Evolutionary conservation across 1,140 invertebrate species (phyloP).

Genomic region (Drosophila carrolli): DNA sequence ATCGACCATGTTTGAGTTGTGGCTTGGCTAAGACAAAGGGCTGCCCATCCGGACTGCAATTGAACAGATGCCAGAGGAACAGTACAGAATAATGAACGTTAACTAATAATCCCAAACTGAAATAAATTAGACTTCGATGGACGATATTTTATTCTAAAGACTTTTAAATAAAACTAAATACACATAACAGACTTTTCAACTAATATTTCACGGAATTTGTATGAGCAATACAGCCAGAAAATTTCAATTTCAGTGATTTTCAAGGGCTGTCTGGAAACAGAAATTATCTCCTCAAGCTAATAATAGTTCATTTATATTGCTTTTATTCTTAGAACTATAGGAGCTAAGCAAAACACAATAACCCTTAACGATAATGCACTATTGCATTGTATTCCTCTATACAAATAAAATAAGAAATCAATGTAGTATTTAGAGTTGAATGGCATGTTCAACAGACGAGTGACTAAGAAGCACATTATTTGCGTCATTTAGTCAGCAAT

Average conservation of each 20-base stretch:
- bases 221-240: neutral
- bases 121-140: neutral
- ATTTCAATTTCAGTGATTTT: too few relatives aligned
- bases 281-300: neutral
- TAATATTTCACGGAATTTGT: too few relatives aligned
- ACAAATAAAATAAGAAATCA: neutral
- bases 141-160: too few relatives aligned
- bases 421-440: neutral
- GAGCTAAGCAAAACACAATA: neutral
- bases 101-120: neutral
- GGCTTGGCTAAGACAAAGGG: slow-evolving; percentile 34
- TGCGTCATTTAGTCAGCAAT: slow-evolving; percentile 56
- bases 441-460: neutral
- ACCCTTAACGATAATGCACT: neutral
- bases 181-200: too few relatives aligned
- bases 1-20: slow-evolving; percentile 64
- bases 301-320: neutral
- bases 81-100: neutral
- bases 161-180: too few relatives aligned
- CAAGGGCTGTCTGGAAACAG: neutral
- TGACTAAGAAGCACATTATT: slow-evolving; percentile 15
- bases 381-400: neutral
- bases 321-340: neutral
- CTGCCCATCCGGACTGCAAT: neutral
- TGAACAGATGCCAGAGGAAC: neutral